Evolutionary conservation across 2,797 vertebrate genomes (phyloP).

Genomic region (Numenius phaeopus): DNA sequence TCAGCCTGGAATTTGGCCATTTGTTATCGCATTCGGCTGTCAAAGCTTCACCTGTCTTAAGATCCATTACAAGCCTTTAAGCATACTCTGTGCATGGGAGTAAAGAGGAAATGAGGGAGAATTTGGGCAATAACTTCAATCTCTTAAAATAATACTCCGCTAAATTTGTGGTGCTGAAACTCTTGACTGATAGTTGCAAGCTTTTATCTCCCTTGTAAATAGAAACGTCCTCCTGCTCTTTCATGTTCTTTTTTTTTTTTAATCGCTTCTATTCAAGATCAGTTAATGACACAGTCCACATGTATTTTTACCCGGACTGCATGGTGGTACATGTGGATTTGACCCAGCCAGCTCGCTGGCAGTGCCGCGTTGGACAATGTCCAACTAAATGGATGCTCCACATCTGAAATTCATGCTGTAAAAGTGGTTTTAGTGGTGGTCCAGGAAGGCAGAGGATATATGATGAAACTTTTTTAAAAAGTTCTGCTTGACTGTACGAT

Average conservation of each 20-base stretch:
- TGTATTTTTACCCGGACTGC: neutral
- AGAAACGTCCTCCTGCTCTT: neutral
- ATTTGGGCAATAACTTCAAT: constrained; percentile 17
- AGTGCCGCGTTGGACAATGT: neutral
- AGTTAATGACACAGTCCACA: neutral
- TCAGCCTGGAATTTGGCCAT: neutral
- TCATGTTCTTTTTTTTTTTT: neutral
- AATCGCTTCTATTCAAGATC: neutral
- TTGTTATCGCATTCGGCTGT: neutral
- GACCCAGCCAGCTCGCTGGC: neutral
- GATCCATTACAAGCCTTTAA: neutral
- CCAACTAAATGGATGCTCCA: neutral
- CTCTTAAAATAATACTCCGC: neutral
- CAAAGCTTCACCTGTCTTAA: constrained; percentile 1
- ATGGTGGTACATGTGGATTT: neutral
- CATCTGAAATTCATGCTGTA: neutral
- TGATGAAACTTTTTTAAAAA: neutral
- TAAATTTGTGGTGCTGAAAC: constrained; percentile 49
- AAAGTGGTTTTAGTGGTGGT: neutral
- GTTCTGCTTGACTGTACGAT: neutral
- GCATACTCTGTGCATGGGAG: neutral
- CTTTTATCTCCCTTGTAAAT: constrained; percentile 8
- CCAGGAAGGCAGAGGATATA: neutral
- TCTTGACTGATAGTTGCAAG: constrained; percentile 13
- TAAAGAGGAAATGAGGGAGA: neutral